phyloP scores from a whole-genome alignment of 2,888 invertebrate species.

The Polydrusus tereticollis region DNA sequence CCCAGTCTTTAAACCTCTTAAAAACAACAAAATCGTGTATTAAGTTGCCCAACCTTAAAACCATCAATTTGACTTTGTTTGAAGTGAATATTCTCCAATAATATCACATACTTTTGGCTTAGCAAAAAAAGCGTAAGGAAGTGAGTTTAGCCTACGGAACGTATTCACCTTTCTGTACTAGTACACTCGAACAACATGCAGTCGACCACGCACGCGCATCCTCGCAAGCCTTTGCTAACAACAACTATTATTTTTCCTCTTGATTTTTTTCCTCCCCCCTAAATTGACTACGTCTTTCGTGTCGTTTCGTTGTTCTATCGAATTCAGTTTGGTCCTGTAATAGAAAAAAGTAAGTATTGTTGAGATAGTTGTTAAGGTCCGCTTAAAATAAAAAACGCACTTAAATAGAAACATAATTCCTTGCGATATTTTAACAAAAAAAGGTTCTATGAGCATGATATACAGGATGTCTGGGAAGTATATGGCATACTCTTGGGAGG shows the following conservation, averaged over 20 bases:
- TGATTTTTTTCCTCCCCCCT: constrained; percentile 75
- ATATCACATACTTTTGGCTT: constrained; percentile 47
- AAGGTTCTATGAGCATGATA: too few relatives aligned
- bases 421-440: too few relatives aligned
- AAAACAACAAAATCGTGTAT: too few relatives aligned
- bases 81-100: constrained; percentile 20
- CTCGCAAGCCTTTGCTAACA: constrained; percentile 62
- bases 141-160: constrained; percentile 16
- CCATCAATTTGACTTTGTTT: background rate
- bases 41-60: too few relatives aligned
- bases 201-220: constrained; percentile 35
- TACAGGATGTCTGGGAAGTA: too few relatives aligned
- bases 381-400: too few relatives aligned
- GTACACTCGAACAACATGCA: constrained; percentile 24
- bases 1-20: too few relatives aligned
- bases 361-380: too few relatives aligned
- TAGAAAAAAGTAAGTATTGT: constrained; percentile 6
- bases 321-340: constrained; percentile 79
- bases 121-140: constrained; percentile 33
- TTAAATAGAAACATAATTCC: too few relatives aligned
- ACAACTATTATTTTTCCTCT: constrained; percentile 72
- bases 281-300: constrained; percentile 81
- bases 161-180: constrained; percentile 11
- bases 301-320: constrained; percentile 80
- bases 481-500: too few relatives aligned